These are phyloP conservation scores for Baccha elongata DNA, from an alignment of 2,888 invertebrate genomes.

Conservation along the genomic window DNA sequence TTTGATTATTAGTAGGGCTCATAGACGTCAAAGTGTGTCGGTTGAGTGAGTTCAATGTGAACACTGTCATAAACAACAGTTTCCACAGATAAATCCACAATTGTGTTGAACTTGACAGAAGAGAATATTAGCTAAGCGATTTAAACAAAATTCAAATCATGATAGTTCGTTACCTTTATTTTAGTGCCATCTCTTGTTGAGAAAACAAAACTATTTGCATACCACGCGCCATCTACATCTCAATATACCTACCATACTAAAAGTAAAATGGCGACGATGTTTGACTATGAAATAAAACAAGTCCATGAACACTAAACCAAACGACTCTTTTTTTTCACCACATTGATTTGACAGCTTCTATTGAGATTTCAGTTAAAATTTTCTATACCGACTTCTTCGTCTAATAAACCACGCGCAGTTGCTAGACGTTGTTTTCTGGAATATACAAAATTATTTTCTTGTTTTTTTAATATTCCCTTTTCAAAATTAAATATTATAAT, in stretches of 20 bases:
- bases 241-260: background rate
- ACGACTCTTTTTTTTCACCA: conserved; percentile 48
- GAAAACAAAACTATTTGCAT: background rate
- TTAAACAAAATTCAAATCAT: too few relatives aligned
- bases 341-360: conserved; percentile 37
- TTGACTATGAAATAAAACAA: conserved; percentile 7
- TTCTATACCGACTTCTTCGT: conserved; percentile 32
- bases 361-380: background rate
- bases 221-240: background rate
- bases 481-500: too few relatives aligned
- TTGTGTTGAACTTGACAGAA: too few relatives aligned
- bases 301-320: conserved; percentile 31
- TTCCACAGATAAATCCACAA: too few relatives aligned
- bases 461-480: background rate
- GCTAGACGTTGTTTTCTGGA: conserved; percentile 19
- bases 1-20: too few relatives aligned
- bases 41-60: too few relatives aligned
- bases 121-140: too few relatives aligned
- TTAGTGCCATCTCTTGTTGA: background rate
- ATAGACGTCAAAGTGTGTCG: too few relatives aligned
- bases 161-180: too few relatives aligned
- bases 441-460: conserved; percentile 4
- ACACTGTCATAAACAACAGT: too few relatives aligned
- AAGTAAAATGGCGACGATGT: background rate
- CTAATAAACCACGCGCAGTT: conserved; percentile 44